These are phyloP conservation scores for Columba guinea DNA, from an alignment of 2,797 vertebrate genomes.

Conservation along the genomic window DNA sequence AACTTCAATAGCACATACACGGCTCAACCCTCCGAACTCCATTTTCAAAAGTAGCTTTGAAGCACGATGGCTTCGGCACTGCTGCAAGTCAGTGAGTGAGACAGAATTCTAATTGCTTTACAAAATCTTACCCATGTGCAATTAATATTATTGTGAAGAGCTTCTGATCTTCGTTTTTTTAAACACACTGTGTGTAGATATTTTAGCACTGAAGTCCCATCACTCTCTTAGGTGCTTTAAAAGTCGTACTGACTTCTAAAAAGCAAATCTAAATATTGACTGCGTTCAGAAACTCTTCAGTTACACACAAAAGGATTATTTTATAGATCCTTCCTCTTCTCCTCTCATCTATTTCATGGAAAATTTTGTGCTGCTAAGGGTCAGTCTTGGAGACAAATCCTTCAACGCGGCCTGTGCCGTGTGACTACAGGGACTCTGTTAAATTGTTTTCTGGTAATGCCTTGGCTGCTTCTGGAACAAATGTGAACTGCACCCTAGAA, in stretches of 20 bases:
- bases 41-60: constrained; percentile 29
- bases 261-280: background rate
- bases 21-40: background rate
- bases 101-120: background rate
- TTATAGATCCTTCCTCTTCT: background rate
- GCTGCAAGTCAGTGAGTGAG: background rate
- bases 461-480: constrained; percentile 47
- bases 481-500: constrained; percentile 39
- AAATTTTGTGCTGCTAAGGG: background rate
- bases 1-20: constrained; percentile 6
- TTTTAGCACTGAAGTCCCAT: background rate
- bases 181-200: background rate
- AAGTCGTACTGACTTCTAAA: background rate
- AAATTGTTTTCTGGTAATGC: background rate
- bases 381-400: background rate
- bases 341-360: background rate
- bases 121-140: background rate
- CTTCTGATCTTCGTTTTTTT: background rate
- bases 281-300: background rate
- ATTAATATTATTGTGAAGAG: background rate
- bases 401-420: background rate
- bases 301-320: background rate
- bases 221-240: background rate
- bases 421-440: fast-evolving
- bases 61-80: background rate